These are phyloP conservation scores for Philereme vetulata DNA, from an alignment of 2,888 invertebrate genomes.

Conservation along the genomic window DNA sequence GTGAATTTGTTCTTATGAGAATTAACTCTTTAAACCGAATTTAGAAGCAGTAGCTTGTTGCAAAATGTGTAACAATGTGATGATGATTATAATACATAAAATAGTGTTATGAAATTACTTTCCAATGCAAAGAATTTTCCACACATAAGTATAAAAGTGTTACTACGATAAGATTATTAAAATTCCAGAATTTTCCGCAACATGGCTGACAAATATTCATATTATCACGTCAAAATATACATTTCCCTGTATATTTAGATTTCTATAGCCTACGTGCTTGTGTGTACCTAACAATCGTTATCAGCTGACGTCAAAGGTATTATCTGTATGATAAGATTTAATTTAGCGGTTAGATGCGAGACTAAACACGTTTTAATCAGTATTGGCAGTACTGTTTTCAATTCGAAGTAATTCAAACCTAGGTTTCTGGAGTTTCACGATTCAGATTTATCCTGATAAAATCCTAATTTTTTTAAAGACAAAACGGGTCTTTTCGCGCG, in stretches of 20 bases:
- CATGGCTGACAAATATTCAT: slow-evolving; percentile 26
- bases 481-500: too few relatives aligned
- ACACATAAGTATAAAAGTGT: background rate
- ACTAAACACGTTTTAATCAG: slow-evolving; percentile 61
- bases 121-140: background rate
- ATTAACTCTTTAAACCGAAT: too few relatives aligned
- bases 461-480: too few relatives aligned
- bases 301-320: slow-evolving; percentile 60
- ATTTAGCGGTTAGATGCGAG: slow-evolving; percentile 52
- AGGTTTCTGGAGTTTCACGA: too few relatives aligned
- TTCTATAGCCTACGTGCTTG: slow-evolving; percentile 46
- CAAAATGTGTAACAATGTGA: too few relatives aligned
- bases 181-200: slow-evolving; percentile 24
- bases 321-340: slow-evolving; percentile 72
- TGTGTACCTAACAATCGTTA: slow-evolving; percentile 53
- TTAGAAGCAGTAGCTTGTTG: too few relatives aligned
- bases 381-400: background rate
- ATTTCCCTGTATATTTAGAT: slow-evolving; percentile 21
- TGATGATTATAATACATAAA: too few relatives aligned
- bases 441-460: too few relatives aligned
- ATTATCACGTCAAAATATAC: slow-evolving; percentile 26
- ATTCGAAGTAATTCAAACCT: background rate
- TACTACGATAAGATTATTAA: slow-evolving; percentile 27
- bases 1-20: too few relatives aligned
- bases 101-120: too few relatives aligned